A percentile compares a stretch with the other conserved stretches of the same genome.
These are phyloP conservation scores for Horisme vitalbata DNA, from an alignment of 2,888 invertebrate species.

Conservation along the genomic window DNA sequence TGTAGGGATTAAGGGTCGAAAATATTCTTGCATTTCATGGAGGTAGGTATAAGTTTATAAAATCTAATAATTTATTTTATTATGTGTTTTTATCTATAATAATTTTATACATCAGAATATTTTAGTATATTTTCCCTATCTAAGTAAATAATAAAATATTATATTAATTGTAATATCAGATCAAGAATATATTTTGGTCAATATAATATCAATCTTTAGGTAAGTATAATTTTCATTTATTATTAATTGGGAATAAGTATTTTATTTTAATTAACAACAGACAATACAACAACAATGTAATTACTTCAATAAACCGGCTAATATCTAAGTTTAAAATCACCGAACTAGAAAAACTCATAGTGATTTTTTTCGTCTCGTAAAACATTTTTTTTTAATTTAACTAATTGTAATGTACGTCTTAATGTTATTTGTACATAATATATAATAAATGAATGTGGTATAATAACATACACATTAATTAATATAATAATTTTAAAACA, in stretches of 20 bases:
- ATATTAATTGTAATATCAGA: slow-evolving; percentile 32
- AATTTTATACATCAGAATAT: slow-evolving; percentile 12
- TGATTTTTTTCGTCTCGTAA: no score
- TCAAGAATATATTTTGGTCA: slow-evolving; percentile 41
- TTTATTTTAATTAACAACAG: slow-evolving; percentile 13
- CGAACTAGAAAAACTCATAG: background rate
- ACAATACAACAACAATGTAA: slow-evolving; percentile 15
- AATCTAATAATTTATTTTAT: slow-evolving; percentile 50
- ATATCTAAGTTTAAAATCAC: background rate
- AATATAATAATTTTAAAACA: no score
- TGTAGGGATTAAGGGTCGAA: slow-evolving; percentile 47
- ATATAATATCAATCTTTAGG: slow-evolving; percentile 24
- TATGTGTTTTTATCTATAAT: slow-evolving; percentile 42
- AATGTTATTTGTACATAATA: no score
- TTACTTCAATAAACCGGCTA: background rate
- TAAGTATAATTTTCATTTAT: slow-evolving; percentile 2
- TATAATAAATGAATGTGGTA: no score
- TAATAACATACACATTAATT: no score
- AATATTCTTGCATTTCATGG: slow-evolving; percentile 55
- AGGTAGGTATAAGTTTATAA: slow-evolving; percentile 67
- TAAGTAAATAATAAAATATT: slow-evolving; percentile 26
- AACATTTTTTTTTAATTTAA: no score
- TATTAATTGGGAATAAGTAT: background rate
- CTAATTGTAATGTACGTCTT: no score
- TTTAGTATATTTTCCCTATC: slow-evolving; percentile 11